These are phyloP conservation scores for Poeciliopsis retropinna DNA, from an alignment of 2,113 vertebrate genomes.

Conservation along the genomic window DNA sequence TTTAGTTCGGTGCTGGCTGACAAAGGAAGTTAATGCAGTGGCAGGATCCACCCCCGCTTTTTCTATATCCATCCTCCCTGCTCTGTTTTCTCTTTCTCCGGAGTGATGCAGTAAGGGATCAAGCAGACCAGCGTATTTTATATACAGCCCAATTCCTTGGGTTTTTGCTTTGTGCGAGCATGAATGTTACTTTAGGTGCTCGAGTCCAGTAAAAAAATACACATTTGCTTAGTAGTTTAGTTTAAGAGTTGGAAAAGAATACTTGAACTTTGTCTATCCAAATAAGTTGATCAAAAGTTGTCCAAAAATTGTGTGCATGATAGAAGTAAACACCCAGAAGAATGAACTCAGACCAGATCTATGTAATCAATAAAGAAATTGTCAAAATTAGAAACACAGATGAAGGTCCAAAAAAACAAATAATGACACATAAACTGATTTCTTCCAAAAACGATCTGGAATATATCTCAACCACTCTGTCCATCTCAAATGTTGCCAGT, in stretches of 20 bases:
- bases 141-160: constrained; percentile 16
- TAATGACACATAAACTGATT: not conserved
- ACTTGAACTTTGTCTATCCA: too few relatives aligned
- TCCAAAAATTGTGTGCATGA: too few relatives aligned
- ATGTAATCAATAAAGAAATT: too few relatives aligned
- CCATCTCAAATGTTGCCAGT: too few relatives aligned
- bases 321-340: too few relatives aligned
- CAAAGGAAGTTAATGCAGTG: constrained; percentile 50
- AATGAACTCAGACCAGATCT: too few relatives aligned
- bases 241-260: too few relatives aligned
- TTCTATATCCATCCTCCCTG: constrained; percentile 12
- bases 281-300: too few relatives aligned
- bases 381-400: too few relatives aligned
- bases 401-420: too few relatives aligned
- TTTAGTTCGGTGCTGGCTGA: constrained; percentile 66
- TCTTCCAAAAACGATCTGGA: not conserved
- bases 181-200: not conserved
- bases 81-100: constrained; percentile 31
- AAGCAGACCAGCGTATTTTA: constrained; percentile 36
- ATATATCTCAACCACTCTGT: too few relatives aligned
- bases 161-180: not conserved
- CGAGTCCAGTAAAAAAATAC: not conserved
- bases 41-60: constrained; percentile 32
- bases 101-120: constrained; percentile 43
- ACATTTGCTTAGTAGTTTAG: not conserved